Percentiles rank a stretch among this genome's conserved stretches.
Conservation (phyloP, 2,797 vertebrate species). For the Tokudaia tokunoshimensis region DNA sequence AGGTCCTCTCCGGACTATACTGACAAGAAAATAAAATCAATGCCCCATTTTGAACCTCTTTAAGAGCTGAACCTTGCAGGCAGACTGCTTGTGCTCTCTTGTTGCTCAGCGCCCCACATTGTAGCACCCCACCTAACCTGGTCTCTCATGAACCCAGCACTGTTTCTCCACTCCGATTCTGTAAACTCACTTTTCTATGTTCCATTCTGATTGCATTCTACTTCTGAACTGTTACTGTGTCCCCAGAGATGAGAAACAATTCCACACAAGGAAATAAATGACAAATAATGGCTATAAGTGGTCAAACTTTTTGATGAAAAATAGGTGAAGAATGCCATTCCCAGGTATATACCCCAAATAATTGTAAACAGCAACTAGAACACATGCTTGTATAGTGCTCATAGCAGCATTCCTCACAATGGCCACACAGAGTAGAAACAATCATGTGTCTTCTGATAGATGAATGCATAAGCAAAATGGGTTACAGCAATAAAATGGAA, state of each 20-base stretch:
- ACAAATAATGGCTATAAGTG: conserved; percentile 14
- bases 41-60: conserved; percentile 51
- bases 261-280: conserved; percentile 32
- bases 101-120: neutral
- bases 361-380: conserved; percentile 4
- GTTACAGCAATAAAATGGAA: neutral
- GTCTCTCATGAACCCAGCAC: neutral
- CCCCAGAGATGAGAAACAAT: conserved; percentile 55
- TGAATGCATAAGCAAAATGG: conserved; percentile 44
- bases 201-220: neutral
- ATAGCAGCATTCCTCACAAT: conserved; percentile 24
- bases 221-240: neutral
- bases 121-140: neutral
- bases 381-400: neutral
- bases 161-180: conserved; percentile 23
- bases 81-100: neutral
- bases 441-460: neutral
- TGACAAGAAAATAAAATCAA: conserved; percentile 48
- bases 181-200: conserved; percentile 6
- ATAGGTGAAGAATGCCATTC: conserved; percentile 1
- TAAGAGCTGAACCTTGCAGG: conserved; percentile 6
- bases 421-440: conserved; percentile 38
- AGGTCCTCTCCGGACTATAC: conserved; percentile 29
- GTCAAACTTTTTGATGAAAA: conserved; percentile 47
- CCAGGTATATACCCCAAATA: conserved; percentile 15